A percentile compares a stretch with the other conserved stretches of the same genome.
Conservation (phyloP, 53 echinoderm and acorn worm genomes). For the Zoroaster sp. region DNA sequence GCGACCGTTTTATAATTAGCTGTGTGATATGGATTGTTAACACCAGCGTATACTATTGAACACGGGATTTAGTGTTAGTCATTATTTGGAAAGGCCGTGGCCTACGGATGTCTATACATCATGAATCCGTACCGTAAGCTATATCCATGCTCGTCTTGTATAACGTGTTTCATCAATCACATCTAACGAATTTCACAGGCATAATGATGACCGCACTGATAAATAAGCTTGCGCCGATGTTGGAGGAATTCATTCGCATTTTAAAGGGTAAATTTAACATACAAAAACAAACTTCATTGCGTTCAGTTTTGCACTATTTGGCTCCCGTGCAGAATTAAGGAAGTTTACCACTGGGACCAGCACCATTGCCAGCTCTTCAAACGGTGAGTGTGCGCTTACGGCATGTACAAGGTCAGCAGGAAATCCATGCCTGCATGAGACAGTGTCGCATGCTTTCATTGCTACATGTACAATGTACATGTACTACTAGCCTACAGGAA, state of each 20-base stretch:
- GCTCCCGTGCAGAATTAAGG: no score
- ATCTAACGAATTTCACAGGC: background rate
- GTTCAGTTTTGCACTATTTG: no score
- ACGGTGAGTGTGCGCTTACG: background rate
- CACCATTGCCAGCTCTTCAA: background rate
- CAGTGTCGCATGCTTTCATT: background rate
- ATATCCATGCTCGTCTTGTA: background rate
- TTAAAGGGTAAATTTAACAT: no score
- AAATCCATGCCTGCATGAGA: background rate
- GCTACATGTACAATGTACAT: background rate
- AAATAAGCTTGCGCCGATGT: background rate
- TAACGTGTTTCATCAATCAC: background rate
- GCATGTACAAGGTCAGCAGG: background rate
- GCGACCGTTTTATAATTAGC: background rate
- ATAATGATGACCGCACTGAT: background rate
- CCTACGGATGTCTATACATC: no score
- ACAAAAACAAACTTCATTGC: no score
- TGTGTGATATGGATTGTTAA: background rate
- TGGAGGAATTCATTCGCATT: no score
- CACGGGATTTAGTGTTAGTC: background rate
- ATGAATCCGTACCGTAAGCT: background rate
- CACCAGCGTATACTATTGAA: background rate
- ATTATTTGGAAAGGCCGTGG: background rate
- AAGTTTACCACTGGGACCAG: background rate
- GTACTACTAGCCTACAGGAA: no score